Base-by-base conservation (phyloP, 2,888 invertebrate genomes). In the Pogonocherus hispidulus region DNA sequence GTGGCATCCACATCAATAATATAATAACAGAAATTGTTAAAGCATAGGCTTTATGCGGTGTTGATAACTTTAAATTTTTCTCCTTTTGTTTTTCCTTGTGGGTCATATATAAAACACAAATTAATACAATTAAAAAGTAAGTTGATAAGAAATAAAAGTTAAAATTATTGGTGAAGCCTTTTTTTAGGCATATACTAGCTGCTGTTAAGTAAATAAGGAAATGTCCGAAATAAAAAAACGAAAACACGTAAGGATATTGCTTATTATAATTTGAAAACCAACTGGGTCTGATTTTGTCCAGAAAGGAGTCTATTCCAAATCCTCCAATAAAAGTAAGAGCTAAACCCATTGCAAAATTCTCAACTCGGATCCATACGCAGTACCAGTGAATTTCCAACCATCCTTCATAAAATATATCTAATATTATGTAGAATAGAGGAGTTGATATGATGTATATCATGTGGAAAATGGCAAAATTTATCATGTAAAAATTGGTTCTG, bases 221-320 rank as follows among this genome's bases (percentile, higher is more conserved):
- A 59, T 74, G 74, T 5, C 73, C 20, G 6, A 64, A 64, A 54
- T 78, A 77, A 16, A 74, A 62, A 55, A 72, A 67, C 0, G 67
- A 66, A 19, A 73, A 73, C 1, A 74, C 16, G 52, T 73, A 74
- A 32, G 55, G 56, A 27, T 60, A 72, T 20, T 72, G 56, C 8
- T 66, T 66, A 18, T 70, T 32, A 18, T 76, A 74, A 66, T 70
- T 69, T n/a, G 55, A 11, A 56, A 73, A 76, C 63, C 71, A 71
- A 6, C 35, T 37, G 0, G 67, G 64, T 32, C 27, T 60, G 2
- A 9, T 23, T 8, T 66, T 62, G 54, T 71, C 71, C 6, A 75
- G 46, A 52, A 71, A 66, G 2, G 70, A 72, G 46, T 78, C 78
- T 3, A 77, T 6, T 2, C 74, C 67, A 49, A 66, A 75, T 8